phyloP scores from a whole-genome alignment of 2,888 invertebrate genomes.

The Halocaridina rubra region DNA sequence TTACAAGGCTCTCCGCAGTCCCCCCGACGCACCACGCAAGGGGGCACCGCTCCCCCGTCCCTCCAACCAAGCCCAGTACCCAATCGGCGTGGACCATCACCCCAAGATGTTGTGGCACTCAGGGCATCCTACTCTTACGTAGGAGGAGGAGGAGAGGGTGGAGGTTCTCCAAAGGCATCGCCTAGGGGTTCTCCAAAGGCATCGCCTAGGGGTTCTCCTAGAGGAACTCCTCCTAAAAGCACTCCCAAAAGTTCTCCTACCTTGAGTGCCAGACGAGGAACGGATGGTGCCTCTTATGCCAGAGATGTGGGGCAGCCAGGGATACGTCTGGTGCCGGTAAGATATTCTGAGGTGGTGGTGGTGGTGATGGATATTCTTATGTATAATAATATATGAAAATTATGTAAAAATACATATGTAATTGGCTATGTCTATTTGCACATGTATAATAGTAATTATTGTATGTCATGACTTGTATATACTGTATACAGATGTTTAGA shows the following conservation, averaged over 20 bases:
- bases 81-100: constrained; percentile 7
- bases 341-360: background rate
- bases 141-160: background rate
- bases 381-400: no score
- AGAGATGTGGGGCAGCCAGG: background rate
- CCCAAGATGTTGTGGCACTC: background rate
- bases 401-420: no score
- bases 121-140: background rate
- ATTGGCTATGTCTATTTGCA: no score
- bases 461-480: no score
- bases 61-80: constrained; percentile 42
- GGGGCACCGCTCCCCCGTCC: constrained; percentile 45
- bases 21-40: constrained; percentile 34
- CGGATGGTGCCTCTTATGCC: background rate
- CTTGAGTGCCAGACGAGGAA: constrained; percentile 6
- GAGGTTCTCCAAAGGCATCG: constrained; percentile 10
- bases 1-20: constrained; percentile 44
- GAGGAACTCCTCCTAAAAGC: background rate
- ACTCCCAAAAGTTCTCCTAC: constrained; percentile 15
- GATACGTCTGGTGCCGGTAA: constrained; percentile 33
- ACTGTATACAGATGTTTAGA: no score
- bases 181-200: background rate
- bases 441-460: no score
- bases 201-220: background rate
- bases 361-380: no score